A percentile compares a stretch with the other conserved stretches of the same genome.
phyloP scores from a whole-genome alignment of 2,888 invertebrate genomes.

The Melanchra persicariae region DNA sequence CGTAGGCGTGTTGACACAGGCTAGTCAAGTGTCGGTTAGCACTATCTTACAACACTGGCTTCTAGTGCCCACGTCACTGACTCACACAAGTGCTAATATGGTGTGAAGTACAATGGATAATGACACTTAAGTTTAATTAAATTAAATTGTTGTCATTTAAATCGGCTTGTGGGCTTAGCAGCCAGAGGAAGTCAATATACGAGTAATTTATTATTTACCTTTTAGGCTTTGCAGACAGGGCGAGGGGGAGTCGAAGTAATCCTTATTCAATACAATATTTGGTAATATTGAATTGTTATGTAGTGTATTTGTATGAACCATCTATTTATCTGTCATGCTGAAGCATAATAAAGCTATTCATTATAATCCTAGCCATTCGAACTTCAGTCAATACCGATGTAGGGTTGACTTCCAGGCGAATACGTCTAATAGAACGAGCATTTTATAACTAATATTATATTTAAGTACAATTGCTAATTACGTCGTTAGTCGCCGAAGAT shows the following conservation, averaged over 20 bases:
- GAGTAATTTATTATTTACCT: constrained; percentile 15
- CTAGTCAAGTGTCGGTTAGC: constrained; percentile 81
- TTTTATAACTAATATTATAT: neutral
- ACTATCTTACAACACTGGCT: constrained; percentile 66
- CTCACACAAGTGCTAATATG: constrained; percentile 50
- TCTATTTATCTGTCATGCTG: neutral
- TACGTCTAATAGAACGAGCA: neutral
- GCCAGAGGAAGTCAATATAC: constrained; percentile 23
- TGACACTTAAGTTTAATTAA: constrained; percentile 41
- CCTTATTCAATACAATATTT: constrained; percentile 25
- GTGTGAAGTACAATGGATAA: constrained; percentile 38
- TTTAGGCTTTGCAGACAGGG: constrained; percentile 18
- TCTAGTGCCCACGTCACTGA: constrained; percentile 68
- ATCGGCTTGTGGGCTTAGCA: constrained; percentile 26
- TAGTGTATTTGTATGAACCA: neutral
- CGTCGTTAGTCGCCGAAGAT: neutral
- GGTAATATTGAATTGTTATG: constrained; percentile 17
- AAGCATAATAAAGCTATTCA: constrained; percentile 23
- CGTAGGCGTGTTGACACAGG: constrained; percentile 81
- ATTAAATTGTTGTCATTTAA: constrained; percentile 44
- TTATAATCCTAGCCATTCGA: neutral
- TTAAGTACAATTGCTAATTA: neutral
- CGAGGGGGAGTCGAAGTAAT: constrained; percentile 16
- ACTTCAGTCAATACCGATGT: neutral
- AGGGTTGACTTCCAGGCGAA: neutral